Conservation (phyloP, 2,888 invertebrate genomes). For the Pandemis cinnamomeana region DNA sequence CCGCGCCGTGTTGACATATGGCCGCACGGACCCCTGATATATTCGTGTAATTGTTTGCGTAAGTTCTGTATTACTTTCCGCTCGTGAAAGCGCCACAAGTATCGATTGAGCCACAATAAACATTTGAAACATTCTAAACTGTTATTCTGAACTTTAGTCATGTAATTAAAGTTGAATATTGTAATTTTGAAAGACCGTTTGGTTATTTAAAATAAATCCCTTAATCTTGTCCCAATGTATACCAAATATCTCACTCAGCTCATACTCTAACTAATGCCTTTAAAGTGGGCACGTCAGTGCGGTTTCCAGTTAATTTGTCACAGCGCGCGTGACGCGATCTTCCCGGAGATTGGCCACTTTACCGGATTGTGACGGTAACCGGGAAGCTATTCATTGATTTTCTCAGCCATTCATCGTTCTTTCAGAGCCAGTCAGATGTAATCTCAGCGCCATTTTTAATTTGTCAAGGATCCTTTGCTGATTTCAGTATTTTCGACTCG, state of each 20-base stretch:
- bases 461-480: slow-evolving; percentile 47
- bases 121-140: not conserved
- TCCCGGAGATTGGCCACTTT: slow-evolving; percentile 64
- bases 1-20: slow-evolving; percentile 65
- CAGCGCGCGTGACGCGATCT: slow-evolving; percentile 58
- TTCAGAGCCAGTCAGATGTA: slow-evolving; percentile 59
- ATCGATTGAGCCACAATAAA: slow-evolving; percentile 24
- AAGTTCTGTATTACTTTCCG: slow-evolving; percentile 45
- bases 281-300: slow-evolving; percentile 7
- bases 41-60: slow-evolving; percentile 51
- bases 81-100: slow-evolving; percentile 20
- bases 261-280: slow-evolving; percentile 4
- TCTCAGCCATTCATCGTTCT: slow-evolving; percentile 59
- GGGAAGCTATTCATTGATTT: slow-evolving; percentile 65
- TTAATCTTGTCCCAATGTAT: not conserved
- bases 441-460: slow-evolving; percentile 55
- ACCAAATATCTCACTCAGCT: not conserved
- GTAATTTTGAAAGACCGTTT: not conserved
- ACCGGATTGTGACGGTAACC: slow-evolving; percentile 45
- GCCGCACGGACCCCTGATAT: slow-evolving; percentile 52
- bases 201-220: not conserved
- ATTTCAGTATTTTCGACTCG: slow-evolving; percentile 21
- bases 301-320: slow-evolving; percentile 35
- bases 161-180: not conserved
- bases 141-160: not conserved